phyloP scores from a whole-genome alignment of 1,140 invertebrate genomes.

The Anastatus disparis region DNA sequence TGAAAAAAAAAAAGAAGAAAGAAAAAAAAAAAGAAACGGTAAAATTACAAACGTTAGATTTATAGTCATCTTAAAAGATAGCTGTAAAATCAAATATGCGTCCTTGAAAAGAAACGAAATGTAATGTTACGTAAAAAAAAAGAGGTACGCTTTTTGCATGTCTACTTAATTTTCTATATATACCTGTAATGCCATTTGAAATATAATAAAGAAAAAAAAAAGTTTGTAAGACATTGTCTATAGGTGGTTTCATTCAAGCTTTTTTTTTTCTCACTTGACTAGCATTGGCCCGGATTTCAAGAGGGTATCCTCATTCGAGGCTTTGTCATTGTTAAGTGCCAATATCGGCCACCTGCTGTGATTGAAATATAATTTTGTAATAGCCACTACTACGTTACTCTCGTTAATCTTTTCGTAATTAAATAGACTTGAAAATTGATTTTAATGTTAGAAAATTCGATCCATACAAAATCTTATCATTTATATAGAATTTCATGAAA shows the following conservation, averaged over 20 bases:
- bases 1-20: slow-evolving; percentile 29
- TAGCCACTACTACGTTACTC: not conserved
- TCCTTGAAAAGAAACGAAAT: slow-evolving; percentile 17
- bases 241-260: slow-evolving; percentile 7
- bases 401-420: not conserved
- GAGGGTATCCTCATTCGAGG: not conserved
- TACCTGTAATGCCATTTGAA: no score
- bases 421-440: no score
- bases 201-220: no score
- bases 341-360: not conserved
- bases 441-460: no score
- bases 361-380: not conserved
- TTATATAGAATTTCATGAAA: no score
- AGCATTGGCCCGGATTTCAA: slow-evolving; percentile 29
- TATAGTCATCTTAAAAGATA: no score
- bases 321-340: not conserved
- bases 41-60: no score
- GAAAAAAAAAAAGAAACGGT: not conserved
- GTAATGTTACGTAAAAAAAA: not conserved
- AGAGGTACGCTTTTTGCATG: no score
- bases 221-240: no score
- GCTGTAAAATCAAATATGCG: not conserved
- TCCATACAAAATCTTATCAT: no score
- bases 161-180: no score
- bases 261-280: not conserved